Evolutionary conservation across 2,888 invertebrate species (phyloP), one percentile per base, ranked within the genome.

Genomic region (Incurvaria masculella): DNA sequence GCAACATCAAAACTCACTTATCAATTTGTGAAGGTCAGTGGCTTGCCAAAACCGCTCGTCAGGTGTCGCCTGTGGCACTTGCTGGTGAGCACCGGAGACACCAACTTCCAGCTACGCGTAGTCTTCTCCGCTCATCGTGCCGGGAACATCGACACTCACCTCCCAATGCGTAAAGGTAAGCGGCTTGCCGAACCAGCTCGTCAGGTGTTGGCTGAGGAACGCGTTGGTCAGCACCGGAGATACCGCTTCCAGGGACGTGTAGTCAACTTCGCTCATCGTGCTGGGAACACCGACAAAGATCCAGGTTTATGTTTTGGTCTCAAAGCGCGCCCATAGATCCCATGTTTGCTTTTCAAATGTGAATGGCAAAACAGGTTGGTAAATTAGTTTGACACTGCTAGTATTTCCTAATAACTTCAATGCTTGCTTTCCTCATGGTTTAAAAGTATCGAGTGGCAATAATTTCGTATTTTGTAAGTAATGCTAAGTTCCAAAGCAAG

Each of bases 111-210:
- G 52, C 0, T 64, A 59, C n/a, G 52, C 63, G 52, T 63, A 70
- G 47, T 71, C 65, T 33, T 67, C 59, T 23, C 42, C 21, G 26
- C 19, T 26, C 23, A 46, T 6, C 41, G 39, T 39, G 4, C 33
- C 14, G 33, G 8, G 14, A 33, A 14, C 23, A 23, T 6, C 23
- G 11, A 19, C 2, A 44, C 41, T 56, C 61, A 78, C 79, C 70
- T 75, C 69, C 72, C 76, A 76, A 50, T 68, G 67, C 2, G 68
- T 71, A 49, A 75, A 79, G 1, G 51, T 55, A 2, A 63, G 51
- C 0, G 62, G 52, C 41, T 68, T 64, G 4, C 59, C 53, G 42
- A 75, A 79, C 78, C 79, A 79, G 8, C 62, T 52, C 0, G 67
- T 58, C 1, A 79, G 64, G 2, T 68, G 63, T 44, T 60, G 52